Evolutionary conservation across 2,888 invertebrate species (phyloP), one percentile per base, ranked within the genome.

Genomic region (Phyto melanocephala): DNA sequence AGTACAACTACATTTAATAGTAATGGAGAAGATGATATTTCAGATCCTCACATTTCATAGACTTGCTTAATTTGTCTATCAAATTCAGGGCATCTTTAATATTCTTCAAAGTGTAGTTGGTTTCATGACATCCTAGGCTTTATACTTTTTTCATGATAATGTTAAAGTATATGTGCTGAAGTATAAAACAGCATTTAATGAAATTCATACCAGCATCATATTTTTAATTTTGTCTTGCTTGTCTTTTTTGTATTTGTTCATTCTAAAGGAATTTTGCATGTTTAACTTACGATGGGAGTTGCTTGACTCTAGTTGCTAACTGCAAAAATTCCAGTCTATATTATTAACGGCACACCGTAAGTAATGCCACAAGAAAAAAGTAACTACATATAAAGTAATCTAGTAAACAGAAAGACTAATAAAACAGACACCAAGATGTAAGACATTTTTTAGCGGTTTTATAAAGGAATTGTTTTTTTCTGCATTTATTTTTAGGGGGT

Each of bases 181-280:
- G 52, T 54, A 47, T 7, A 47, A 52, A 52, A 50, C 13, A 58
- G 35, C 42, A 74, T 54, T 74, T 15, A 56, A 75, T 65, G n/a
- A 47, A 75, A 75, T 47, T 62, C 72, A 40, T 33, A 63, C 35
- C 54, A 45, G 54, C 45, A 35, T 42, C 35, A 65, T 65, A n/a
- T 52, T 35, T 13, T 35, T 33, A n/a, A n/a, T n/a, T n/a, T n/a
- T n/a, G n/a, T n/a, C n/a, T n/a, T n/a, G n/a, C n/a, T n/a, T 58
- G 35, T 17, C 13, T 37, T 5, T 22, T 47, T 63, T 52, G 24
- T 28, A n/a, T 71, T 70, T n/a, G n/a, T 22, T 42, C 20, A 42
- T 52, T n/a, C 11, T n/a, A 42, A 63, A 63, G 54, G 54, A 63
- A 54, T 63, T 74, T 45, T 1, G 10, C 74, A 8, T 54, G 52